Evolutionary conservation across 1,140 invertebrate species (phyloP), one percentile per base, ranked within the genome.

Genomic region (Battus philenor): DNA sequence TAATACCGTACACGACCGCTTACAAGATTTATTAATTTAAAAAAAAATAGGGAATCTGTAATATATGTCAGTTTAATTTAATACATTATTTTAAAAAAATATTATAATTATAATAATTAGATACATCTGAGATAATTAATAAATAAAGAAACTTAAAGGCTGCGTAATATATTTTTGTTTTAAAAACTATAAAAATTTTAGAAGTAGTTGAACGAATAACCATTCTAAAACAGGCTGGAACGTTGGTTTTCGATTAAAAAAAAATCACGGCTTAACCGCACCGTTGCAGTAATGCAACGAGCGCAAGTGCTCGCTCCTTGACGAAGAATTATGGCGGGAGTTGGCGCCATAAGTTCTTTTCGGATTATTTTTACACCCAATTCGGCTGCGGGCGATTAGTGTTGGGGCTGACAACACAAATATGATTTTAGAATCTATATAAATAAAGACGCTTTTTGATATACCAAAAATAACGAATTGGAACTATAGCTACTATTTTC

Each of bases 321-420:
- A 38, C 44, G 27, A 34, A 47, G 43, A 45, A 50, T 45, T 47
- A 32, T 47, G 57, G 51, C 49, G 48, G 29, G 46, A 48, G 54
- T 61, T 64, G 73, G 74, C 74, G 70, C 70, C 73, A 69, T 50
- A 49, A 60, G 26, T 48, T 59, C 55, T 63, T 66, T 53, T 59
- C 43, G 9, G 48, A 29, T 58, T 75, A 45, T 71, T 70, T 71
- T 69, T 66, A 53, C 54, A 49, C 60, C 62, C 54, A 67, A 73
- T 68, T 66, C 57, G 61, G 71, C 53, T 59, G 47, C 60, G 49
- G 51, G 44, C 59, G 63, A 60, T 67, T 54, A n/a, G 56, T 30
- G 41, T 48, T 29, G 38, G 38, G 38, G 38, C 9, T 41, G 38
- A 13, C n/a, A 26, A 9, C 7, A 1, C 29, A 11, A 30, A 30